A percentile compares a stretch with the other conserved stretches of the same genome.
Evolutionary conservation across 2,888 invertebrate species (phyloP).

Genomic region (Rugalucina vietnamica): DNA sequence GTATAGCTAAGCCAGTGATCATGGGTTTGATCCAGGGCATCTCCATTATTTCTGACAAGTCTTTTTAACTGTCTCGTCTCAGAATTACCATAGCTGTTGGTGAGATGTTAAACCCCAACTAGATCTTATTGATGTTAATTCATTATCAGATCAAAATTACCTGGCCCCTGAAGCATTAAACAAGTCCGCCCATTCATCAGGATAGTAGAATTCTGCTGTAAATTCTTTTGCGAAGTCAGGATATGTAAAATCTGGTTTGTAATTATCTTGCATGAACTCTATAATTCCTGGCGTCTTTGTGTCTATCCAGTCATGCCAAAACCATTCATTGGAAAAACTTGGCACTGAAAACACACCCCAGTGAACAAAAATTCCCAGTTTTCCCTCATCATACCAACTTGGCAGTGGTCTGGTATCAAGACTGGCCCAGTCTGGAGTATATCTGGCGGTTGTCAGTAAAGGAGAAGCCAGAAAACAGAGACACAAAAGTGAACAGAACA

Average conservation of each 20-base stretch:
- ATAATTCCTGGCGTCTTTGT: slow-evolving; percentile 62
- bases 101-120: too few species aligned
- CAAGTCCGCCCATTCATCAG: slow-evolving; percentile 92
- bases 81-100: too few species aligned
- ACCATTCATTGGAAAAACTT: slow-evolving; percentile 88
- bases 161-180: slow-evolving; percentile 94
- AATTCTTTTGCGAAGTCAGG: slow-evolving; percentile 95
- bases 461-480: background rate
- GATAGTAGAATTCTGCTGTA: slow-evolving; percentile 93
- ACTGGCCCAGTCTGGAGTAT: slow-evolving; percentile 91
- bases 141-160: too few species aligned
- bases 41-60: too few species aligned
- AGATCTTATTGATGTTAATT: too few species aligned
- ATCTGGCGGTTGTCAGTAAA: slow-evolving; percentile 9
- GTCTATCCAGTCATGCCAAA: slow-evolving; percentile 73
- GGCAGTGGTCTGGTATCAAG: slow-evolving; percentile 93
- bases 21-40: too few species aligned
- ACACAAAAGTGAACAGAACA: background rate
- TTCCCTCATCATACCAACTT: slow-evolving; percentile 94
- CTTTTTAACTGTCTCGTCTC: too few species aligned
- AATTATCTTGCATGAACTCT: slow-evolving; percentile 92
- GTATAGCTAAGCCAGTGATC: too few species aligned
- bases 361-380: slow-evolving; percentile 96
- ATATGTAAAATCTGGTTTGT: slow-evolving; percentile 93
- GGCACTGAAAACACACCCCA: slow-evolving; percentile 98